Percentiles rank a stretch among this genome's conserved stretches.
Evolutionary conservation across 1,140 invertebrate species (phyloP).

Genomic region (Venustaconcha ellipsiformis): DNA sequence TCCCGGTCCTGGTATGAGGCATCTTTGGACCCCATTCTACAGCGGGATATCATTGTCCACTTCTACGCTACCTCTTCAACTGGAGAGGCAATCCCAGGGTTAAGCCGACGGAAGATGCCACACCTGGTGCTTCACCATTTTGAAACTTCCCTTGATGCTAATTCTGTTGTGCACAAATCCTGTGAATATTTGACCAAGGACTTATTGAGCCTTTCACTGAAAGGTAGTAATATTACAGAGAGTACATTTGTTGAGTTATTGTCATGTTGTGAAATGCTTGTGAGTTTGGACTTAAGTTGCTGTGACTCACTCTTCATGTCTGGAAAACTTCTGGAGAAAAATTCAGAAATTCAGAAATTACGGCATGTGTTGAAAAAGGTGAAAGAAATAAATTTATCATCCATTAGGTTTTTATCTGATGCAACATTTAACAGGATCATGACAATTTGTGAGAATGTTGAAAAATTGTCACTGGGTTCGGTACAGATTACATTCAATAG

Average conservation of each 20-base stretch:
- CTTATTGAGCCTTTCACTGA: slow-evolving; percentile 54
- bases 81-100: slow-evolving; percentile 16
- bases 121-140: slow-evolving; percentile 55
- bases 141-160: slow-evolving; percentile 50
- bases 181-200: slow-evolving; percentile 50
- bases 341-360: slow-evolving; percentile 71
- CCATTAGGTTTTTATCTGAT: slow-evolving; percentile 80
- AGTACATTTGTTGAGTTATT: slow-evolving; percentile 54
- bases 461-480: slow-evolving; percentile 75
- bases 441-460: slow-evolving; percentile 73
- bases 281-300: slow-evolving; percentile 73
- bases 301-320: slow-evolving; percentile 81
- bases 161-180: slow-evolving; percentile 43
- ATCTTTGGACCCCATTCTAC: slow-evolving; percentile 59
- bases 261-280: slow-evolving; percentile 68
- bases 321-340: slow-evolving; percentile 76
- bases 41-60: slow-evolving; percentile 55
- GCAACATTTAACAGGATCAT: slow-evolving; percentile 77
- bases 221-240: slow-evolving; percentile 58
- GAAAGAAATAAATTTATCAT: slow-evolving; percentile 74
- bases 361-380: slow-evolving; percentile 73
- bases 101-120: slow-evolving; percentile 39
- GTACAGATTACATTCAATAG: slow-evolving; percentile 79
- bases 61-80: slow-evolving; percentile 33
- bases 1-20: slow-evolving; percentile 62